Conservation (phyloP, 2,113 vertebrate genomes). For the Podarcis cretensis region DNA sequence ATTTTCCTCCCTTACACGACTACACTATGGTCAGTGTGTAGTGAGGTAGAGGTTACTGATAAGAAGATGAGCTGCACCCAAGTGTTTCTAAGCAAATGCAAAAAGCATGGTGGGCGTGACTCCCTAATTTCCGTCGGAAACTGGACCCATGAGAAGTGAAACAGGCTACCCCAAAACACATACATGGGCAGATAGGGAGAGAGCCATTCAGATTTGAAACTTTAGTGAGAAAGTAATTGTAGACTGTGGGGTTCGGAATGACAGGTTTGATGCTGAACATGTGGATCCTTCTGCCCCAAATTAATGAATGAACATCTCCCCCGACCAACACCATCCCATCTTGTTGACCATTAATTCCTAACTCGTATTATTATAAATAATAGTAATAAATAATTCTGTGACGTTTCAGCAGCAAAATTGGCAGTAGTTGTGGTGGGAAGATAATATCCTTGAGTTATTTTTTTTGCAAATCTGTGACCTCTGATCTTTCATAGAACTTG, state of each 20-base stretch:
- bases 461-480: not conserved
- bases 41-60: not conserved
- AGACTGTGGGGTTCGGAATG: not conserved
- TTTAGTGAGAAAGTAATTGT: not conserved
- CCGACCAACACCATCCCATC: not conserved
- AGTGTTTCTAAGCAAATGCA: not conserved
- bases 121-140: too few relatives aligned
- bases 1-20: not conserved
- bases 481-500: not conserved
- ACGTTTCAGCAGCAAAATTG: not conserved
- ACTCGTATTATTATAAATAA: not conserved
- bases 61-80: not conserved
- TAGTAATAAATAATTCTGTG: not conserved
- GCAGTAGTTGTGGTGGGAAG: not conserved
- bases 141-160: not conserved
- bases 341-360: not conserved
- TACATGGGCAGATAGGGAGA: not conserved
- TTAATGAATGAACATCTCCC: not conserved
- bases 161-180: not conserved
- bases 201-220: not conserved
- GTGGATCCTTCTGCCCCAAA: not conserved
- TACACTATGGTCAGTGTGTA: not conserved
- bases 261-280: not conserved
- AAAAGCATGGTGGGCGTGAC: not conserved
- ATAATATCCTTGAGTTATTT: too few relatives aligned